A percentile compares a stretch with the other conserved stretches of the same genome.
phyloP scores from a whole-genome alignment of 2,797 vertebrate species.

The Bucorvus abyssinicus region DNA sequence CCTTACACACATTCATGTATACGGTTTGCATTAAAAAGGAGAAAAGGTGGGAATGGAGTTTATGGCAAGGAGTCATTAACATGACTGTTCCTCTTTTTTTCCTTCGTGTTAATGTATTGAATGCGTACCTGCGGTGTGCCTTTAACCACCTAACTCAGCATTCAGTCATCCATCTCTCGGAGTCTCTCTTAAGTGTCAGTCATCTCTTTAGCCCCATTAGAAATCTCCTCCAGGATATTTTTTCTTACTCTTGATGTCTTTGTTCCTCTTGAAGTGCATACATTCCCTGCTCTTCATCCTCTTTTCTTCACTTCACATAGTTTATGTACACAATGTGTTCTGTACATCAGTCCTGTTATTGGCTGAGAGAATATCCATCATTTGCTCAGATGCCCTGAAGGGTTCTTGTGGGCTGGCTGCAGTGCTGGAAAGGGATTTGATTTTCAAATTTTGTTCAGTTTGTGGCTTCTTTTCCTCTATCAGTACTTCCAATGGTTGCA shows the following conservation, averaged over 20 bases:
- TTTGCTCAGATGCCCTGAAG: background rate
- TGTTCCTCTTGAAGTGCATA: background rate
- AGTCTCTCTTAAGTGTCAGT: background rate
- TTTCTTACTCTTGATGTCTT: background rate
- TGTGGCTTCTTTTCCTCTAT: background rate
- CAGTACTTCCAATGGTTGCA: background rate
- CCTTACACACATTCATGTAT: conserved; percentile 43
- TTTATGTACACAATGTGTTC: background rate
- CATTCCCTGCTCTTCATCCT: background rate
- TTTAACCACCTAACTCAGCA: background rate
- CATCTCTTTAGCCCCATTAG: background rate
- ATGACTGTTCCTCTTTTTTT: background rate
- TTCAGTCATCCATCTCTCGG: background rate
- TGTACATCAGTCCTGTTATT: background rate
- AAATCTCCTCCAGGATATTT: background rate
- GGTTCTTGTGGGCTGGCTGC: background rate
- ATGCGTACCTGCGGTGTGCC: background rate
- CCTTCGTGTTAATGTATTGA: background rate
- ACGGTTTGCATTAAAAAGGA: conserved; percentile 53
- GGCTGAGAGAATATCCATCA: conserved; percentile 2
- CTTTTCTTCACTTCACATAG: background rate
- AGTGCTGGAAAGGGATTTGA: background rate
- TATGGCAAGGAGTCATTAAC: background rate
- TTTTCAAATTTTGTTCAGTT: background rate
- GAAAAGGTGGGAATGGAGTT: background rate